Evolutionary conservation across 2,888 invertebrate species (phyloP).

Genomic region (Scaptomyza reducta): DNA sequence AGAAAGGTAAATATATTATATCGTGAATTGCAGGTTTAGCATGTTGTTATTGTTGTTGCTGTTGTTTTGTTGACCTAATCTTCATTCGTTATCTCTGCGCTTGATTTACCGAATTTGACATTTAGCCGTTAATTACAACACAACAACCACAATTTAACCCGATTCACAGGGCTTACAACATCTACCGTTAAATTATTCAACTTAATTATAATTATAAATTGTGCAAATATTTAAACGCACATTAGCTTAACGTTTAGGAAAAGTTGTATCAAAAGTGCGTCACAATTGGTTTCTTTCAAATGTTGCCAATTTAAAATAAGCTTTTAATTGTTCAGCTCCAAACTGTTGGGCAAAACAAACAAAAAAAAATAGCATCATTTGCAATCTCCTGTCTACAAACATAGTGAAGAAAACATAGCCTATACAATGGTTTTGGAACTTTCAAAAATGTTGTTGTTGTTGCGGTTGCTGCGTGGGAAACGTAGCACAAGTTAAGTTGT

Average conservation of each 20-base stretch:
- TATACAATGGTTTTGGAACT: constrained; percentile 44
- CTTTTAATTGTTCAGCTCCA: constrained; percentile 39
- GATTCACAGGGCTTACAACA: constrained; percentile 58
- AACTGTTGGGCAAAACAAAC: not conserved
- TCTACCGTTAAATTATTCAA: constrained; percentile 39
- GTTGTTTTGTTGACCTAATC: constrained; percentile 29
- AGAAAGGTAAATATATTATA: constrained; percentile 29
- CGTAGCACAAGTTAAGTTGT: constrained; percentile 31
- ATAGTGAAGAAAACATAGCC: constrained; percentile 26
- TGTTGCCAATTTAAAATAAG: constrained; percentile 56
- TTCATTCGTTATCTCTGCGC: constrained; percentile 37
- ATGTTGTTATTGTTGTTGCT: constrained; percentile 18
- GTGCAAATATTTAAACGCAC: constrained; percentile 46
- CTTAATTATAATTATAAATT: constrained; percentile 50
- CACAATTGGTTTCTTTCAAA: constrained; percentile 32
- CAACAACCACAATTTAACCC: constrained; percentile 27
- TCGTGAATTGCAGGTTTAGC: constrained; percentile 21
- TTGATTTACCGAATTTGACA: constrained; percentile 43
- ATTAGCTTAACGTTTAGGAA: constrained; percentile 12
- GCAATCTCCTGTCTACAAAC: constrained; percentile 39
- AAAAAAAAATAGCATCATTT: constrained; percentile 9
- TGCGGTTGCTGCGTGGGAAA: constrained; percentile 47
- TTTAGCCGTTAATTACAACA: constrained; percentile 27
- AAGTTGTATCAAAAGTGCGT: constrained; percentile 13
- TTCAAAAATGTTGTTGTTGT: constrained; percentile 44